Evolutionary conservation across 2,888 invertebrate genomes (phyloP), one percentile per base, ranked within the genome.

Genomic region (Phyto melanocephala): DNA sequence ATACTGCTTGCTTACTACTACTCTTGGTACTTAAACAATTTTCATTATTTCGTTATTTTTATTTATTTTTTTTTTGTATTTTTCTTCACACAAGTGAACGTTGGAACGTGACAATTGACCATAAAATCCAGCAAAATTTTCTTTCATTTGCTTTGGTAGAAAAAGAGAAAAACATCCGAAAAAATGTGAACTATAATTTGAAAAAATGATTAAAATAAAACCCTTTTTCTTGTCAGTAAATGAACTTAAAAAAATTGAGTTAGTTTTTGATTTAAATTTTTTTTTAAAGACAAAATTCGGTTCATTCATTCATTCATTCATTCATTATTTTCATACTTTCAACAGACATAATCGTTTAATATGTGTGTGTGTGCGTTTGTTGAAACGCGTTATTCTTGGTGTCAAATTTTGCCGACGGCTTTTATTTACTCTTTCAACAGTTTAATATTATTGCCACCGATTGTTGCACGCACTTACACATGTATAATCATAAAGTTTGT

Each of bases 71-170:
- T 20, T 63, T 63, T n/a, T 54, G 20, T 33, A 17, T 22, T 47
- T 50, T 22, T 56, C 10, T 63, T 28, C 17, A 17, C 1, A 8
- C 60, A 67, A 79, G 62, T 79, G 79, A 79, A 76, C 50, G 71
- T 28, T 75, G 71, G 60, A 67, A 82, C 82, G 82, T 82, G 82
- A 82, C 82, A 82, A 76, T 79, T 75, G 75, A 76, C 79, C 82
- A 79, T 82, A 79, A 71, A 76, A 67, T 65, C 15, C 10, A 20
- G 28, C 6, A 35, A 35, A 33, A 42, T 37, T 6, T 47, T 47
- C 11, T 8, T 22, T 17, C 3, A n/a, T 22, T 60, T 40, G 7
- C 2, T 24, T 50, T n/a, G 28, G 3, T 28, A 28, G 6, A 24
- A 47, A 13, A 28, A n/a, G 20, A n/a, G 8, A 47, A 24, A 15